Conservation (phyloP, 1,140 invertebrate genomes). For the Melanaphis sacchari region DNA sequence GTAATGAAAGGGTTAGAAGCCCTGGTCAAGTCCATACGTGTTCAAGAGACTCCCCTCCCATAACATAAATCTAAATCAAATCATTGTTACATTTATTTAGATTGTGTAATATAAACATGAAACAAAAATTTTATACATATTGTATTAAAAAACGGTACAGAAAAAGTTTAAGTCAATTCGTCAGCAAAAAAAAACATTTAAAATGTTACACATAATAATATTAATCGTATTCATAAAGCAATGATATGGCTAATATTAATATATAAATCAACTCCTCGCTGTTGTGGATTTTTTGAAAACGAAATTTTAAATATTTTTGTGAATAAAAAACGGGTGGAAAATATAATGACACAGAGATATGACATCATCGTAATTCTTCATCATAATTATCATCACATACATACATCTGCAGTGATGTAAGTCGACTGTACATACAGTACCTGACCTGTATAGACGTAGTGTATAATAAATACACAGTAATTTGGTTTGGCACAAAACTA, state of each 20-base stretch:
- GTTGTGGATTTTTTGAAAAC: background rate
- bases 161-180: background rate
- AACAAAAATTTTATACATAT: too few species aligned
- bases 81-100: background rate
- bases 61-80: background rate
- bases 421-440: background rate
- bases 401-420: background rate
- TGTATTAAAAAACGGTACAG: background rate
- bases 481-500: background rate
- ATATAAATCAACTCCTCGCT: background rate
- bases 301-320: background rate
- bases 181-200: background rate
- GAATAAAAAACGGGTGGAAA: background rate
- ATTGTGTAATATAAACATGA: too few species aligned
- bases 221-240: background rate
- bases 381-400: background rate
- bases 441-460: background rate
- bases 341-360: background rate
- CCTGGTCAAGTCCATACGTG: background rate
- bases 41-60: background rate
- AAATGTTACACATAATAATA: background rate
- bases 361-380: background rate
- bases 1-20: background rate
- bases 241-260: background rate
- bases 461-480: background rate